Evolutionary conservation across 37 sponge, comb jelly and placozoan species (phyloP), one percentile per base, ranked within the genome.

Genomic region (Aphrocallistes beatrix): DNA sequence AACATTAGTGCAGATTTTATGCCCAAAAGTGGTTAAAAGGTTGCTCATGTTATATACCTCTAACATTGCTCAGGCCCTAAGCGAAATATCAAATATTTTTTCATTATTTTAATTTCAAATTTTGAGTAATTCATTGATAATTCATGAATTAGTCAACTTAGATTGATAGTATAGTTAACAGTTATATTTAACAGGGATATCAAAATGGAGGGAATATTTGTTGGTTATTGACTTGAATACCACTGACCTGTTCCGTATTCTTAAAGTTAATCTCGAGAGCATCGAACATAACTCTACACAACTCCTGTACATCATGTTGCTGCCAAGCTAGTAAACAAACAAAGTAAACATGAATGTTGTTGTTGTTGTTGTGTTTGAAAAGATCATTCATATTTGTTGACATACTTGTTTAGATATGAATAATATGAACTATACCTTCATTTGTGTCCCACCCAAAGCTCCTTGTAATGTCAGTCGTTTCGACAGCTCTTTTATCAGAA

Each of bases 401-500:
- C 0, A 23, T 32, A 0, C 23, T 85, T 16, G 38, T 17, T 40
- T 1, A 75, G 17, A 28, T 37, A 48, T 0, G 17, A 23, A 42
- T 45, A 86, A 42, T 69, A 37, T 30, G 36, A 85, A 32, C 1
- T 39, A 8, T 51, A 94, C 93, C 93, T 86, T 96, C 96, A 90
- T 90, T 91, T 51, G 91, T 92, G 82, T 93, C 94, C 96, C 96
- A 96, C 9, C 96, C 96, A 88, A 96, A 96, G 88, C 94, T 93
- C 85, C 85, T 96, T 42, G 94, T 96, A 37, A 96, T 60, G 38
- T 96, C 96, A n/a, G 96, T 93, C 0, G 96, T 96, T 84, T 96
- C 96, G 23, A 96, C 89, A 25, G 96, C 90, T 38, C 92, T 82
- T 87, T 93, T 96, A 42, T 86, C 82, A 0, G 91, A 87, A 1